A percentile compares a stretch with the other conserved stretches of the same genome.
These are phyloP conservation scores for Homarus americanus DNA, from an alignment of 1,140 invertebrate genomes.

Conservation along the genomic window DNA sequence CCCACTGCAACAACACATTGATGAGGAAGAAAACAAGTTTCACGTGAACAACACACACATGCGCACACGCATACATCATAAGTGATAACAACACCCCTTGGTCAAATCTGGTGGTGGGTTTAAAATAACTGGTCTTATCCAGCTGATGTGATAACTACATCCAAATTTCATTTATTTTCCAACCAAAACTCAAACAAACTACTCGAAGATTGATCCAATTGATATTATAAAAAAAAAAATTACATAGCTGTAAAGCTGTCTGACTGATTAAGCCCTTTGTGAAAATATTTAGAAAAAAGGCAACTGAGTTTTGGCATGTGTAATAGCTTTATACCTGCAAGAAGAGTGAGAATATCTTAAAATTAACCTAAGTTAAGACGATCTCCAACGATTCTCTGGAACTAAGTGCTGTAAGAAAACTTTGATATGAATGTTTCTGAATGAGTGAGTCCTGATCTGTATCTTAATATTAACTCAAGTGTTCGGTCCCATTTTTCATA, in stretches of 20 bases:
- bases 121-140: too few relatives aligned
- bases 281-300: neutral
- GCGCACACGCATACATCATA: too few relatives aligned
- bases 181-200: neutral
- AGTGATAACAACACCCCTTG: too few relatives aligned
- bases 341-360: neutral
- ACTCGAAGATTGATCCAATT: neutral
- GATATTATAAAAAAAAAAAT: neutral
- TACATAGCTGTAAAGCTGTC: neutral
- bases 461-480: neutral
- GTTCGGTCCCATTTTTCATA: neutral
- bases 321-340: neutral
- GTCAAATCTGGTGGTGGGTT: too few relatives aligned
- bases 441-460: neutral
- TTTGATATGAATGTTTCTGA: neutral
- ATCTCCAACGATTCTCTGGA: conserved; percentile 7
- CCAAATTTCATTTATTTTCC: neutral
- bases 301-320: neutral
- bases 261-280: neutral
- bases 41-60: too few relatives aligned
- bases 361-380: neutral
- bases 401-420: neutral
- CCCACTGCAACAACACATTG: too few relatives aligned
- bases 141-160: too few relatives aligned
- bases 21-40: too few relatives aligned